Conservation (phyloP, 2,888 invertebrate genomes). For the Pseudolycoriella hygida region DNA sequence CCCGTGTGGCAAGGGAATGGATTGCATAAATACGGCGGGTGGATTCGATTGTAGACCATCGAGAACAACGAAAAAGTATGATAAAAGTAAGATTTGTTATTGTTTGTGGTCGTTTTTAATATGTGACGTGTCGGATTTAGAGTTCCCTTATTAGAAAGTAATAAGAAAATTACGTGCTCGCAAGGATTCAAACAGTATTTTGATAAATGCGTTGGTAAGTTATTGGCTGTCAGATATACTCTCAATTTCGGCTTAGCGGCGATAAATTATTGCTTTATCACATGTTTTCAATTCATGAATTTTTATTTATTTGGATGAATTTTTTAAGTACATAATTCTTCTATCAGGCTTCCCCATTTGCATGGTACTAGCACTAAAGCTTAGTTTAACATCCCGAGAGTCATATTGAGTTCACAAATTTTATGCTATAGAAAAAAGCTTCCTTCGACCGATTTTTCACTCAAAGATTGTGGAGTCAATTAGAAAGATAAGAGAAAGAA, state of each 20-base stretch:
- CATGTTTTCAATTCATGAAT: too few species aligned
- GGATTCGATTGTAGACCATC: slow-evolving; percentile 44
- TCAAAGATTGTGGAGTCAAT: too few species aligned
- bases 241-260: neutral
- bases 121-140: too few species aligned
- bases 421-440: too few species aligned
- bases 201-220: slow-evolving; percentile 13
- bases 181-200: slow-evolving; percentile 11
- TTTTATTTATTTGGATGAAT: too few species aligned
- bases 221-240: neutral
- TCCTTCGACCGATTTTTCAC: too few species aligned
- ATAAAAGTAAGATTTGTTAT: neutral
- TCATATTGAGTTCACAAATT: too few species aligned
- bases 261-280: neutral
- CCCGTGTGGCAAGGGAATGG: slow-evolving; percentile 34
- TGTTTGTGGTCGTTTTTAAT: neutral
- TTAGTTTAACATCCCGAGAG: too few species aligned
- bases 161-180: slow-evolving; percentile 9
- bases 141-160: neutral
- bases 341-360: too few species aligned
- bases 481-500: too few species aligned
- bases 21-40: slow-evolving; percentile 58
- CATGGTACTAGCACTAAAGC: too few species aligned
- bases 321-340: too few species aligned
- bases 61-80: slow-evolving; percentile 1